Base-by-base conservation (phyloP, 1,140 invertebrate genomes). In the Maconellicoccus hirsutus region DNA sequence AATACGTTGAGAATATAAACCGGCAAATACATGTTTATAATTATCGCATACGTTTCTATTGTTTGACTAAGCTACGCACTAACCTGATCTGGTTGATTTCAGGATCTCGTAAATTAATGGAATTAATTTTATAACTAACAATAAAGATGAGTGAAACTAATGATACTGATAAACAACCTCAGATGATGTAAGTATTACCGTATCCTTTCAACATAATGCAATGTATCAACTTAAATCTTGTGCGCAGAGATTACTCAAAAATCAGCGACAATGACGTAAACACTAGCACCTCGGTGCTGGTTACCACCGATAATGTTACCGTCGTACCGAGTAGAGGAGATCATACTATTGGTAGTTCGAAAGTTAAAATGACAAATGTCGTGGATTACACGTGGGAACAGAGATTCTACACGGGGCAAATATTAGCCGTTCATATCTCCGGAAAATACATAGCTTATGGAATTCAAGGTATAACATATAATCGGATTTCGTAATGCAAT, bases 311-410 rank as follows among this genome's bases (percentile, higher is more conserved):
- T 19, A 52, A 52, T 52, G 42, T 52, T 16, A 52, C 42, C 42
- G 25, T 94, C 2, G 81, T 86, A 71, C 86, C 87, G 22, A 89
- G 86, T 71, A 80, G 84, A 21, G 88, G 87, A 19, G 84, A 79
- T 39, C 87, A 90, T 74, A 84, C 84, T 75, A 86, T 87, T 80
- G 91, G 88, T 26, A 90, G 88, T 76, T 93, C 91, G 0, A 92
- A 93, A 80, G 88, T 98, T 8, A 95, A 94, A 77, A 84, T 95
- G 21, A 92, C 89, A 76, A 94, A 90, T 79, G 85, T 96, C 66
- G 93, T 96, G 12, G 92, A 96, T 75, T 96, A 92, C 78, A 89
- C 89, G 72, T 97, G 94, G 94, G 93, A 96, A 76, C 84, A 88
- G 26, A 86, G 87, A 75, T 90, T 90, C 77, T 92, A 94, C 75